These are phyloP conservation scores for Apamea epomidion DNA, from an alignment of 2,888 invertebrate genomes.

Conservation along the genomic window DNA sequence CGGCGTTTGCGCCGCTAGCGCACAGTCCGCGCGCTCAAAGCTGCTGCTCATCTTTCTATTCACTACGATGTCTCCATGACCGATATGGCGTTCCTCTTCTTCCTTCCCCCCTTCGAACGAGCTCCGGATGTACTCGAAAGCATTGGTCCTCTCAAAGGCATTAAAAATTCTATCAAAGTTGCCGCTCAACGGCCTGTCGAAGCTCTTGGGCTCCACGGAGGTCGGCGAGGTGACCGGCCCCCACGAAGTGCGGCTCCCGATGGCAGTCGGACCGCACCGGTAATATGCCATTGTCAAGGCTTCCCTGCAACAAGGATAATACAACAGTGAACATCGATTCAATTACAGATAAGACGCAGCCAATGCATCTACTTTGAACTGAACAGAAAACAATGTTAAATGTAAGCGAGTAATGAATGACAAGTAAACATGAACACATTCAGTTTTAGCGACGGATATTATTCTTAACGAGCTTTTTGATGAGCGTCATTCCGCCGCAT, in stretches of 20 bases:
- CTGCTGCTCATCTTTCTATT: conserved; percentile 87
- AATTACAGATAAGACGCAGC: conserved; percentile 29
- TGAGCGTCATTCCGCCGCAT: conserved; percentile 34
- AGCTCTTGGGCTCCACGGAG: conserved; percentile 79
- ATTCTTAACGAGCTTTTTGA: conserved; percentile 45
- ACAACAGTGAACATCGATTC: conserved; percentile 52
- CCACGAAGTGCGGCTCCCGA: conserved; percentile 90
- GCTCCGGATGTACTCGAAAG: conserved; percentile 84
- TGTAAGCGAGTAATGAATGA: conserved; percentile 6
- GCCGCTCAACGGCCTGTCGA: conserved; percentile 85
- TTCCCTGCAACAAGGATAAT: conserved; percentile 72
- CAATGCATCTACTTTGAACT: conserved; percentile 19
- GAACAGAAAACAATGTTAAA: conserved; percentile 36
- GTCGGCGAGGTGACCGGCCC: conserved; percentile 90
- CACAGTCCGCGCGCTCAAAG: conserved; percentile 87
- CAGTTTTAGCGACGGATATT: conserved; percentile 41
- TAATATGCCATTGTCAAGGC: conserved; percentile 84
- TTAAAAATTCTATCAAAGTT: conserved; percentile 89
- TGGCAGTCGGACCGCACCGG: conserved; percentile 86
- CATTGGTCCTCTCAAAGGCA: conserved; percentile 88
- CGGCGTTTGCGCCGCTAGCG: conserved; percentile 88
- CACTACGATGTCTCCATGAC: conserved; percentile 85
- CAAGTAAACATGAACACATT: conserved; percentile 41
- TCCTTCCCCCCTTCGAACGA: conserved; percentile 74
- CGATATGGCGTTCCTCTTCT: conserved; percentile 80